phyloP scores from a whole-genome alignment of 2,888 invertebrate species.

The Limnephilus rhombicus region DNA sequence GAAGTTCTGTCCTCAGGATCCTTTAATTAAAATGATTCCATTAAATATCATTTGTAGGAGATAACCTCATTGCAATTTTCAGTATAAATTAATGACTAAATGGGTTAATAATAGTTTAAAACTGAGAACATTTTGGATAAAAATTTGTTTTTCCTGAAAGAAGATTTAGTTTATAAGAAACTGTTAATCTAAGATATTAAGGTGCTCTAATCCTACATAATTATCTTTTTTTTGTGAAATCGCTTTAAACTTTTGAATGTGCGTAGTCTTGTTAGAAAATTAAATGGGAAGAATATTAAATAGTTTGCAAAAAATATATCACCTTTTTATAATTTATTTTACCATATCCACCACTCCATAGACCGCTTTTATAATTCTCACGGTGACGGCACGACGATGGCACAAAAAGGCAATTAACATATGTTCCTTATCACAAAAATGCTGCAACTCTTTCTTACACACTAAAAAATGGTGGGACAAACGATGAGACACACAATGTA shows the following conservation, averaged over 20 bases:
- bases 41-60: no score
- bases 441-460: no score
- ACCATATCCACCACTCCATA: not conserved
- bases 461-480: no score
- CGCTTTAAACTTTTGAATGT: not conserved
- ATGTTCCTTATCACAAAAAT: no score
- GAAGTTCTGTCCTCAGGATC: no score
- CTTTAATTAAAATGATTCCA: no score
- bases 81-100: not conserved
- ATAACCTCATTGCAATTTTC: not conserved
- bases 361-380: no score
- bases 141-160: not conserved
- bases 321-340: not conserved
- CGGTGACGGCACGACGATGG: no score
- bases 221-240: not conserved
- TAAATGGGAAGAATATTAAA: not conserved
- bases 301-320: not conserved
- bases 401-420: no score
- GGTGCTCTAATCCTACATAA: not conserved
- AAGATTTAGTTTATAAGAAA: not conserved
- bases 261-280: not conserved
- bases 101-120: not conserved
- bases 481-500: no score
- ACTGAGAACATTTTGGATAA: not conserved
- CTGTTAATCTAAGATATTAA: not conserved